These are phyloP conservation scores for Chloebia gouldiae DNA, from an alignment of 2,113 vertebrate species.

Conservation along the genomic window DNA sequence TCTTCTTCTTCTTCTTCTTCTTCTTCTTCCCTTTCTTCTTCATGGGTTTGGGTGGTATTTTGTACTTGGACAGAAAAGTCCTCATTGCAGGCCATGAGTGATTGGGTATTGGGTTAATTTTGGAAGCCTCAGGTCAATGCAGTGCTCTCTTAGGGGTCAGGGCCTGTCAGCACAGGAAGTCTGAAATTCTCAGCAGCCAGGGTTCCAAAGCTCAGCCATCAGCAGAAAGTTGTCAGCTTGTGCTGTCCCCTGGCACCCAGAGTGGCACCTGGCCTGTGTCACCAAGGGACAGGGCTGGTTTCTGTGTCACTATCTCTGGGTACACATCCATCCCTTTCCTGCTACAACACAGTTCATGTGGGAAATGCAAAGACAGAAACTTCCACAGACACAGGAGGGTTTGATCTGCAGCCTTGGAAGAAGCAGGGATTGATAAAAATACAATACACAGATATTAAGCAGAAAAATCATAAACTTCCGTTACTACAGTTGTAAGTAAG, in stretches of 20 bases:
- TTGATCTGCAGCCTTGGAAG: neutral
- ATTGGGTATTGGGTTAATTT: neutral
- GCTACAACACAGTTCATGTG: neutral
- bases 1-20: too few species aligned
- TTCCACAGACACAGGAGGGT: neutral
- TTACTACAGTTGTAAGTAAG: neutral
- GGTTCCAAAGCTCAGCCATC: neutral
- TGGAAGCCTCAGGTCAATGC: neutral
- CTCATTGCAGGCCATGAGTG: neutral
- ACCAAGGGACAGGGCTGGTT: neutral
- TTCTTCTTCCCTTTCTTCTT: neutral
- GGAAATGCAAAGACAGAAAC: neutral
- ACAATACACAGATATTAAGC: neutral
- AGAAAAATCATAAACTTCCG: neutral
- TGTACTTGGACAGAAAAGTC: neutral
- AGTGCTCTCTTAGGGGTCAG: neutral
- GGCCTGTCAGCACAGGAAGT: neutral
- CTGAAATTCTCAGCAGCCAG: neutral
- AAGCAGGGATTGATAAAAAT: neutral
- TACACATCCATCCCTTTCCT: neutral
- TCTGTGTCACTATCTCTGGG: accelerated
- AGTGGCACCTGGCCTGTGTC: accelerated
- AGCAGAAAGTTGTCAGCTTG: neutral
- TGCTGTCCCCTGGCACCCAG: accelerated
- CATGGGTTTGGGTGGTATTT: neutral